Evolutionary conservation across 2,797 vertebrate species (phyloP).

Genomic region (Delichon dasypus): DNA sequence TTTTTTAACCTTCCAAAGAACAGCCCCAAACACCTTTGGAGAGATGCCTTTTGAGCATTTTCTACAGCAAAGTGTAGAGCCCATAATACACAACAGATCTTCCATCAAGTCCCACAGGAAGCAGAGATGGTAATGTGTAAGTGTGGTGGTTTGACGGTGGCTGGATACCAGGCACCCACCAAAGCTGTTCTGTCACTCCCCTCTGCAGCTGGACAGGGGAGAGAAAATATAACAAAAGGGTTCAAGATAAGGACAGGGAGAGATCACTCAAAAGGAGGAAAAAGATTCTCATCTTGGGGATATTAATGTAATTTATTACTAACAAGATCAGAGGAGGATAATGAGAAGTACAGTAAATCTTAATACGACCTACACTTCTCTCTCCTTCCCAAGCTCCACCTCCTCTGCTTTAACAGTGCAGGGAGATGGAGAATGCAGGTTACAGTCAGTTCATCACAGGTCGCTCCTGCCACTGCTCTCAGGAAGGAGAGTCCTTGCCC

Average conservation of each 20-base stretch:
- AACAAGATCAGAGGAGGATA: neutral
- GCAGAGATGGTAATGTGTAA: neutral
- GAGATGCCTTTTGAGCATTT: neutral
- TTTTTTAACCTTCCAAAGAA: neutral
- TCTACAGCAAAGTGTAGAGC: neutral
- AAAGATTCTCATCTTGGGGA: neutral
- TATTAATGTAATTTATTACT: neutral
- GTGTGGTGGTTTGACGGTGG: accelerated
- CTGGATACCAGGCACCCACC: neutral
- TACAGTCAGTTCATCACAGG: neutral
- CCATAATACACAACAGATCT: neutral
- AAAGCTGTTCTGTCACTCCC: neutral
- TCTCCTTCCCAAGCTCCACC: neutral
- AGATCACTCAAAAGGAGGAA: neutral
- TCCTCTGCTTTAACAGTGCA: neutral
- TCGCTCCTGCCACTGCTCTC: neutral
- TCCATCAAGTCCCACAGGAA: neutral
- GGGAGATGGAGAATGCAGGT: neutral
- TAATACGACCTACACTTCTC: neutral
- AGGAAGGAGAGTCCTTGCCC: neutral
- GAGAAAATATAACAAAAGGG: neutral
- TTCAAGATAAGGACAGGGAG: neutral
- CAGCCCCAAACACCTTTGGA: neutral
- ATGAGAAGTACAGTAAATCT: neutral
- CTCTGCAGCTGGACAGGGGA: neutral